phyloP scores from a whole-genome alignment of 2,888 invertebrate species.

The Conistra vaccinii region DNA sequence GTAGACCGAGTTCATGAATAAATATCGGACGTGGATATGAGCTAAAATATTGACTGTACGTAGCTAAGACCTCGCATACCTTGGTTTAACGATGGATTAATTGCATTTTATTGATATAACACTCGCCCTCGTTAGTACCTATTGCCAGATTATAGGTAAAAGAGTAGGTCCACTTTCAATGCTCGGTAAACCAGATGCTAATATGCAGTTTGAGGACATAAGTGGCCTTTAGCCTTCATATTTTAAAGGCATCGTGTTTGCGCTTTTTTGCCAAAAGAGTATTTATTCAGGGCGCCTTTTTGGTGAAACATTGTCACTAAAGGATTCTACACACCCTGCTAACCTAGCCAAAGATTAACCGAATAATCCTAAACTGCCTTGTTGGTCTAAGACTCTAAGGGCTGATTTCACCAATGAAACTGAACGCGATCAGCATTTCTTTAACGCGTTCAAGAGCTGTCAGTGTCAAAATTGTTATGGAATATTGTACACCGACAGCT shows the following conservation, averaged over 20 bases:
- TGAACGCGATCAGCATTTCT: too few relatives aligned
- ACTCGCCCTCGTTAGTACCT: slow-evolving; percentile 45
- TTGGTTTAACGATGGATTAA: slow-evolving; percentile 58
- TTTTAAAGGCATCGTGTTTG: neutral
- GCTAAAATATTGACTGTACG: slow-evolving; percentile 49
- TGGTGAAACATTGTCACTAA: neutral
- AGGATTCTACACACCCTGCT: neutral
- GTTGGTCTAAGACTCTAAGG: too few relatives aligned
- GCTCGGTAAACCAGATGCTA: neutral
- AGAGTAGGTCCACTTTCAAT: slow-evolving; percentile 20
- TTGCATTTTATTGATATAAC: slow-evolving; percentile 63
- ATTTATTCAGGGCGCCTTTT: neutral
- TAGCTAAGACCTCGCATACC: slow-evolving; percentile 57
- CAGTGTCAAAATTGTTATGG: too few relatives aligned
- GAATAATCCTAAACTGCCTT: neutral
- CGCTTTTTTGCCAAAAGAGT: neutral
- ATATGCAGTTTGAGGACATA: too few relatives aligned
- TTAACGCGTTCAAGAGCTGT: too few relatives aligned
- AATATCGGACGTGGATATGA: slow-evolving; percentile 37
- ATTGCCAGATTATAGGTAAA: neutral
- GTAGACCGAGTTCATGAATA: slow-evolving; percentile 31
- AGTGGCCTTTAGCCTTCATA: neutral
- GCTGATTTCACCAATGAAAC: too few relatives aligned
- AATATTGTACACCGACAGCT: too few relatives aligned
- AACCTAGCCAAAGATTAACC: neutral